Base-by-base conservation (phyloP, 2,797 vertebrate genomes). In the Sebastes diaconus region DNA sequence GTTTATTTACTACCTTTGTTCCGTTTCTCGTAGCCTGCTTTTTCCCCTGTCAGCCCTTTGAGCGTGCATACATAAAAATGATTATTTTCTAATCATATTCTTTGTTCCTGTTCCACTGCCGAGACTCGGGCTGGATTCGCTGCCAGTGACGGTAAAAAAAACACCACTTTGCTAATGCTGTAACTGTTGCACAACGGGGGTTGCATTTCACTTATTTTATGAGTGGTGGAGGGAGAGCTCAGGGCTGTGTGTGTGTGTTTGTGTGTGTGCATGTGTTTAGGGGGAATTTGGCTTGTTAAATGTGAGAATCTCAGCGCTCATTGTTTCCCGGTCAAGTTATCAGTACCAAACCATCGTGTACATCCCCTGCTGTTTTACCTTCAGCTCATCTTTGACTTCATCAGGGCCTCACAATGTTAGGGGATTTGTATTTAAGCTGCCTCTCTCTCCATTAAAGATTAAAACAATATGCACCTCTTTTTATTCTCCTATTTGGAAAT, bases 151-250 rank as follows among this genome's bases (percentile, higher is more conserved):
- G 77, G 78, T 85, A 73, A 83, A 90, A 87, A 72, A 83, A 60
- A 79, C 52, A 59, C 50, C 68, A 59, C 86, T 89, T 81, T 82
- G 55, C 73, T 87, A 81, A 87, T 84, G 84, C 80, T 80, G 82
- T 88, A 91, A 91, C 90, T 89, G 84, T 92, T 94, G 87, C 88
- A 92, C 93, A 94, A 95, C 79, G 78, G 81, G 86, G 87, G 86
- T 90, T 92, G 80, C 89, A 75, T 93, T 93, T 92, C 88, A 91
- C 87, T 87, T 83, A 73, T 92, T 93, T 95, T 92, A 90, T 80
- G 91, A 90, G 92, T 60, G 52, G 81, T 87, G 76, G 66, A 77
- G 83, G 79, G 73, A 84, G 77, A 73, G 76, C 81, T 81, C 42
- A 16, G 66, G 54, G 79, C 76, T 75, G 79, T 70, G 68, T 75